phyloP scores from a whole-genome alignment of 2,797 vertebrate genomes.

The Megalops cyprinoides region DNA sequence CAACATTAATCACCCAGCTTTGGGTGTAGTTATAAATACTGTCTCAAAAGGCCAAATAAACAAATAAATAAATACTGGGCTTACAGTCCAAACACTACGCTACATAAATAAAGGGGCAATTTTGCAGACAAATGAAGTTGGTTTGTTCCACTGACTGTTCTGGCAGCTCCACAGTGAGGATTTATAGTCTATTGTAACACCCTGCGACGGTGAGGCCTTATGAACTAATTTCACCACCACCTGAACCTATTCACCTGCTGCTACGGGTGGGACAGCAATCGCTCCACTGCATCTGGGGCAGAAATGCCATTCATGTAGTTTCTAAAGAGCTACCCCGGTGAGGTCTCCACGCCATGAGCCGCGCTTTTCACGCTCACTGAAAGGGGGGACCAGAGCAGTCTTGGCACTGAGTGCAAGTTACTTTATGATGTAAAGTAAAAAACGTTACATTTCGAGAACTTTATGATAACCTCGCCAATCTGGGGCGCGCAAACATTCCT shows the following conservation, averaged over 20 bases:
- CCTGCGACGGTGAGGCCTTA: conserved; percentile 40
- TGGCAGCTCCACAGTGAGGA: conserved; percentile 61
- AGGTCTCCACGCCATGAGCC: background rate
- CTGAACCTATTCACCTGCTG: conserved; percentile 28
- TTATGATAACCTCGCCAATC: background rate
- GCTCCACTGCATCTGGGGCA: too few relatives aligned
- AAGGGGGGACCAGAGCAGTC: background rate
- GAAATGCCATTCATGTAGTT: background rate
- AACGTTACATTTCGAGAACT: background rate
- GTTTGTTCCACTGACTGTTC: conserved; percentile 55
- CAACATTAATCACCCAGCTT: conserved; percentile 60
- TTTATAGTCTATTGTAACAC: conserved; percentile 51
- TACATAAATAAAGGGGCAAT: conserved; percentile 47
- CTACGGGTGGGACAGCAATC: conserved; percentile 34
- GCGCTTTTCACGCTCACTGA: background rate
- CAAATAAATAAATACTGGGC: conserved; percentile 28
- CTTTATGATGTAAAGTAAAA: background rate
- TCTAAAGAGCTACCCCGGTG: too few relatives aligned
- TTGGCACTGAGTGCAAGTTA: too few relatives aligned
- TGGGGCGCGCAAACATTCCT: background rate
- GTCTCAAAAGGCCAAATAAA: conserved; percentile 43
- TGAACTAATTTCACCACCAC: conserved; percentile 48
- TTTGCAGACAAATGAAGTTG: conserved; percentile 58
- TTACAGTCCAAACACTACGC: conserved; percentile 21
- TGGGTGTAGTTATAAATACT: conserved; percentile 66